These are phyloP conservation scores for Onychorhynchus coronatus DNA, from an alignment of 2,113 vertebrate genomes.

Conservation along the genomic window DNA sequence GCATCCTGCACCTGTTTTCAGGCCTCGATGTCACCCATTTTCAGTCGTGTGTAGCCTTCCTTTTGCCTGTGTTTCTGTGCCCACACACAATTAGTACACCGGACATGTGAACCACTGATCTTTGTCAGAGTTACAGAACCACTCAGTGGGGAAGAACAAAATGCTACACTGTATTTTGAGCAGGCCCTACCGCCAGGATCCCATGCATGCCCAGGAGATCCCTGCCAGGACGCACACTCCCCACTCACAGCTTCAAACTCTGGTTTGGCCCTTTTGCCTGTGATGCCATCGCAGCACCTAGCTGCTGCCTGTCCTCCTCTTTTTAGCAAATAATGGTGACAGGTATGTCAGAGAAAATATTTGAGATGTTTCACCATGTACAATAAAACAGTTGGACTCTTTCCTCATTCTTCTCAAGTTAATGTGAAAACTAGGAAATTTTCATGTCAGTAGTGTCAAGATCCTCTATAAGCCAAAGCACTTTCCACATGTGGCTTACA, in stretches of 20 bases:
- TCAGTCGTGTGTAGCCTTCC: not conserved
- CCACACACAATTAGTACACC: not conserved
- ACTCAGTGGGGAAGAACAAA: not conserved
- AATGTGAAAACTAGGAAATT: not conserved
- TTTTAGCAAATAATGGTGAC: not conserved
- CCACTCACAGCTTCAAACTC: not conserved
- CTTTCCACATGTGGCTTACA: not conserved
- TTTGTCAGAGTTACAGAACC: not conserved
- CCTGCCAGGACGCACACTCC: not conserved
- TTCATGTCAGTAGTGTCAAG: not conserved
- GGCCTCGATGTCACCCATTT: rapidly evolving
- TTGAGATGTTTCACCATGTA: not conserved
- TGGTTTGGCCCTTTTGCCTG: not conserved
- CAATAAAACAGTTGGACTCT: not conserved
- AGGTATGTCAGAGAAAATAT: not conserved
- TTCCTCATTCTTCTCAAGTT: not conserved
- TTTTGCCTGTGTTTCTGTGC: not conserved
- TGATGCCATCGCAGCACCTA: not conserved
- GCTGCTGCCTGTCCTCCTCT: not conserved
- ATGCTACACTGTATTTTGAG: not conserved
- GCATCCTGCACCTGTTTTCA: not conserved
- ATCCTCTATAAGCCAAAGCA: not conserved
- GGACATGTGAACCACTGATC: not conserved
- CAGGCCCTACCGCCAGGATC: not conserved
- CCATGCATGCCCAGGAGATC: rapidly evolving